Evolutionary conservation across 2,888 invertebrate species (phyloP).

Genomic region (Drosophila kambysellisi): DNA sequence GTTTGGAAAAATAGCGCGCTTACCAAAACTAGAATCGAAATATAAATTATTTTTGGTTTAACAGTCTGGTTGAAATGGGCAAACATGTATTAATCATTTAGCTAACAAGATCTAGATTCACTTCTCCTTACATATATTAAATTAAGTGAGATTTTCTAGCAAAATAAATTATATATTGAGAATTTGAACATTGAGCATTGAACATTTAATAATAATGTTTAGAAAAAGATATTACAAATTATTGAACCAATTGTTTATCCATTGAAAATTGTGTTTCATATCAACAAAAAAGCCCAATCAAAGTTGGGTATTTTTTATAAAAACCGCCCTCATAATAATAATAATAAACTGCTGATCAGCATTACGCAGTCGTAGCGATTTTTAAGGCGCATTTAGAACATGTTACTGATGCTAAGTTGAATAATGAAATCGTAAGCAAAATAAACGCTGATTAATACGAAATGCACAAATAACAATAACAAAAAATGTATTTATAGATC

Average conservation of each 20-base stretch:
- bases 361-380: conserved; percentile 25
- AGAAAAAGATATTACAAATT: neutral
- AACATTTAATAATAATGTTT: neutral
- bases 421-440: conserved; percentile 29
- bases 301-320: neutral
- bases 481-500: conserved; percentile 27
- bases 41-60: neutral
- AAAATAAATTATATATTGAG: rapidly evolving
- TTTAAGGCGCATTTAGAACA: conserved; percentile 53
- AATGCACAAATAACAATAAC: conserved; percentile 22
- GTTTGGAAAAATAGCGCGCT: neutral
- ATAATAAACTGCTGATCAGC: neutral
- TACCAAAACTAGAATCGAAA: neutral
- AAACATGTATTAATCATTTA: neutral
- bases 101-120: neutral
- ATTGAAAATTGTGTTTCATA: neutral
- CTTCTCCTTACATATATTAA: neutral
- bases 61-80: neutral
- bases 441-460: conserved; percentile 44
- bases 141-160: neutral
- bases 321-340: neutral
- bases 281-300: neutral
- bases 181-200: too few relatives aligned
- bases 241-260: neutral
- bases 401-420: conserved; percentile 23